Percentiles rank a stretch among this genome's conserved stretches.
Evolutionary conservation across 2,797 vertebrate genomes (phyloP).

Genomic region (Pantherophis vulpinus): DNA sequence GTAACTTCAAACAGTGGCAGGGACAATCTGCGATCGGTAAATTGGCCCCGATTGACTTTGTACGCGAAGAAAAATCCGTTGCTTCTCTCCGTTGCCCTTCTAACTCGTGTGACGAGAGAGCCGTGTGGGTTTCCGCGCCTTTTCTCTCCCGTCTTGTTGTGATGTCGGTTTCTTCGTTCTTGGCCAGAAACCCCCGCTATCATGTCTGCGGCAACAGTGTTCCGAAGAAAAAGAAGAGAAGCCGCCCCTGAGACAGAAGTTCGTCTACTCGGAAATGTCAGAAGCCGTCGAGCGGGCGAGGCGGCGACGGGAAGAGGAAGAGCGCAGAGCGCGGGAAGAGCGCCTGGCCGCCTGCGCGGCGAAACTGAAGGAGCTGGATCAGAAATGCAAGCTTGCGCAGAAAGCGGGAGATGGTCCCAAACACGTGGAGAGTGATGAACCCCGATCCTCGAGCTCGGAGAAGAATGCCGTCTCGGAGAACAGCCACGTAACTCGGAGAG

Average conservation of each 20-base stretch:
- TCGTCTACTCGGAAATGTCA: conserved; percentile 87
- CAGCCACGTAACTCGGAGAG: conserved; percentile 79
- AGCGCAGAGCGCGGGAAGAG: conserved; percentile 89
- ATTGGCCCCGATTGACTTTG: neutral
- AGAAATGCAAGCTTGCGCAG: conserved; percentile 84
- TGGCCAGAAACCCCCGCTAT: conserved; percentile 70
- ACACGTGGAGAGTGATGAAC: conserved; percentile 75
- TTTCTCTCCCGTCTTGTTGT: too few species aligned
- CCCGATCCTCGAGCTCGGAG: conserved; percentile 74
- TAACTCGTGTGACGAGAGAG: neutral
- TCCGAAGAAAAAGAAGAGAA: conserved; percentile 85
- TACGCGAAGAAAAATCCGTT: neutral
- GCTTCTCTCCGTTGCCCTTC: neutral
- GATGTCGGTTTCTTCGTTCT: too few species aligned
- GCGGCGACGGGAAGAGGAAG: conserved; percentile 90
- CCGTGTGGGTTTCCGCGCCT: neutral
- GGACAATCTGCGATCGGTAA: too few species aligned
- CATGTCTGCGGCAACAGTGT: conserved; percentile 75
- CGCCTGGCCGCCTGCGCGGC: conserved; percentile 93
- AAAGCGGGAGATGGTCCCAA: conserved; percentile 76
- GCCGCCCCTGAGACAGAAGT: conserved; percentile 82
- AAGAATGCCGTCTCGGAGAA: conserved; percentile 75
- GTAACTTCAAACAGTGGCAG: too few species aligned
- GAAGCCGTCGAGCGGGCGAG: conserved; percentile 94
- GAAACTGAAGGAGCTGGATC: conserved; percentile 95